Percentiles rank a stretch among this genome's conserved stretches.
Evolutionary conservation across 2,113 vertebrate species (phyloP).

Genomic region (Gracilinanus agilis): DNA sequence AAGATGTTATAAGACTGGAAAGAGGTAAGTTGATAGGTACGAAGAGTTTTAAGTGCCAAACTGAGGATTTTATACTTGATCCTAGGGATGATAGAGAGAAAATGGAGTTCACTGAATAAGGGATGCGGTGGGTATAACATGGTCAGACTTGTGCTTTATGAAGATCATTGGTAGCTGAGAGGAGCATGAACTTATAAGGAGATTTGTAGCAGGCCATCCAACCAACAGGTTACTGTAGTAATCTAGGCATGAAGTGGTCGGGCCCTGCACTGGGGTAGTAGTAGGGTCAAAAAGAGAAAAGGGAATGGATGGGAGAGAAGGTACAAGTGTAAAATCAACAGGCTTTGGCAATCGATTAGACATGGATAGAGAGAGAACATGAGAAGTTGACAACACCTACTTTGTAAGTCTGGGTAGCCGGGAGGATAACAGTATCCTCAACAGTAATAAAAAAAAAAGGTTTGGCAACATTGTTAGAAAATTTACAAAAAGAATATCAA

Average conservation of each 20-base stretch:
- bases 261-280: neutral
- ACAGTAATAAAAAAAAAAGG: neutral
- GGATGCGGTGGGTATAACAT: neutral
- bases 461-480: neutral
- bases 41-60: neutral
- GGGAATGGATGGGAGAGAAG: neutral
- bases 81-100: neutral
- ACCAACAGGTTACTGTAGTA: neutral
- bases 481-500: neutral
- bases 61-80: neutral
- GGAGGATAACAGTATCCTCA: neutral
- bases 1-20: neutral
- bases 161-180: neutral
- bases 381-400: neutral
- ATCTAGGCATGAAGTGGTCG: neutral
- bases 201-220: neutral
- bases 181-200: neutral
- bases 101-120: neutral
- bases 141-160: neutral
- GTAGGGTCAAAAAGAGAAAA: neutral
- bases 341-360: neutral
- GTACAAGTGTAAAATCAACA: neutral
- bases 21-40: too few relatives aligned
- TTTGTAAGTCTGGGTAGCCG: neutral
- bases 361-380: neutral